A percentile compares a stretch with the other conserved stretches of the same genome.
Conservation (phyloP, 2,888 invertebrate species). For the Oscheius sp. region DNA sequence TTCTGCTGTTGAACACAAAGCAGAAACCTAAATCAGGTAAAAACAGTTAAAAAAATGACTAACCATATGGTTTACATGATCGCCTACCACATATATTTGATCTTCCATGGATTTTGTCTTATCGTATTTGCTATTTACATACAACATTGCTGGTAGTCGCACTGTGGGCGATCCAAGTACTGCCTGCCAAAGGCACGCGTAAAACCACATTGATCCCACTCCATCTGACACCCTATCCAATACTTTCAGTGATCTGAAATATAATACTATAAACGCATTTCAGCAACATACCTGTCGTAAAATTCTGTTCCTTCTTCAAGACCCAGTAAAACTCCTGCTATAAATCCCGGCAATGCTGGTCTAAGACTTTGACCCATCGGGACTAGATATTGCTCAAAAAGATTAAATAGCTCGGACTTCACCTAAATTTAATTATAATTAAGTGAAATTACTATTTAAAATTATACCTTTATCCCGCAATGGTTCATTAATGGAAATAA, state of each 20-base stretch:
- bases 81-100: conserved; percentile 84
- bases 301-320: conserved; percentile 70
- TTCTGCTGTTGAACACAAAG: conserved; percentile 82
- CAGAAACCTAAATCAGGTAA: conserved; percentile 77
- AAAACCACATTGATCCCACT: conserved; percentile 83
- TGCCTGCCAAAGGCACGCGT: conserved; percentile 85
- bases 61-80: conserved; percentile 84
- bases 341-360: conserved; percentile 85
- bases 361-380: conserved; percentile 81
- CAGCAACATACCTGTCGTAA: conserved; percentile 52
- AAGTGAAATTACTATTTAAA: not conserved
- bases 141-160: conserved; percentile 83
- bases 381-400: conserved; percentile 88
- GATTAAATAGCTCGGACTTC: conserved; percentile 81
- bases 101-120: conserved; percentile 81
- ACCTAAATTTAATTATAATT: conserved; percentile 78
- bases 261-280: not conserved
- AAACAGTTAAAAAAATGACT: conserved; percentile 7
- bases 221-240: conserved; percentile 70
- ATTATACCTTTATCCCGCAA: conserved; percentile 79
- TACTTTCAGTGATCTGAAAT: conserved; percentile 55
- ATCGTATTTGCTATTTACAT: conserved; percentile 82
- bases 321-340: conserved; percentile 87
- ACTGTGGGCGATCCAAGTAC: conserved; percentile 83
- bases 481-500: conserved; percentile 87